These are phyloP conservation scores for Chloropsis cyanopogon DNA, from an alignment of 2,113 vertebrate genomes.

Conservation along the genomic window DNA sequence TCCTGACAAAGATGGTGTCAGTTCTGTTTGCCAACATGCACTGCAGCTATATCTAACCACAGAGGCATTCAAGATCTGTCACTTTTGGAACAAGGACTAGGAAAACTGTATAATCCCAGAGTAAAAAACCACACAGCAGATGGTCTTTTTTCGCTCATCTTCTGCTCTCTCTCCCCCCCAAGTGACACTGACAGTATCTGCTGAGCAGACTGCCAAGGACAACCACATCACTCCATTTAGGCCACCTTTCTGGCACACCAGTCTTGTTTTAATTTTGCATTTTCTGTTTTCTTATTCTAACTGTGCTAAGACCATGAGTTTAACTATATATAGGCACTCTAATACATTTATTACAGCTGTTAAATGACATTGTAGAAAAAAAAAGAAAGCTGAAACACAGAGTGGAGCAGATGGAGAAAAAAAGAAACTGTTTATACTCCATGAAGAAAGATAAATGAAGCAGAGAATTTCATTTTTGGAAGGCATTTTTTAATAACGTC, in stretches of 20 bases:
- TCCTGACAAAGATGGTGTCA: background rate
- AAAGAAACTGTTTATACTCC: background rate
- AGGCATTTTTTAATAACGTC: background rate
- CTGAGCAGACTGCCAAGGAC: background rate
- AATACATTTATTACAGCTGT: background rate
- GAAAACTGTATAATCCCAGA: background rate
- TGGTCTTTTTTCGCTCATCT: slow-evolving; percentile 7
- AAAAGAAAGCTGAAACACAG: background rate
- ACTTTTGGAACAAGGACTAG: slow-evolving; percentile 1
- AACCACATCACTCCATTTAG: background rate
- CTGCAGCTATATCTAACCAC: background rate
- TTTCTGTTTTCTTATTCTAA: background rate
- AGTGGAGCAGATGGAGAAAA: background rate
- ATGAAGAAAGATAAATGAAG: slow-evolving; percentile 13
- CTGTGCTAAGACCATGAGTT: background rate
- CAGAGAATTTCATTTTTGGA: background rate
- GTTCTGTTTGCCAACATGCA: background rate
- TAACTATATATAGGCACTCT: background rate
- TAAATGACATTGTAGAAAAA: background rate
- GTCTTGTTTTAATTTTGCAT: background rate
- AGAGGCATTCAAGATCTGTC: background rate
- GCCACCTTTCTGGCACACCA: background rate
- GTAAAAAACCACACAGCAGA: background rate
- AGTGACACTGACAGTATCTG: background rate
- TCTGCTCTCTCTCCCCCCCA: background rate